Percentiles rank a stretch among this genome's conserved stretches.
These are phyloP conservation scores for Cairina moschata DNA, from an alignment of 2,113 vertebrate species.

Conservation along the genomic window DNA sequence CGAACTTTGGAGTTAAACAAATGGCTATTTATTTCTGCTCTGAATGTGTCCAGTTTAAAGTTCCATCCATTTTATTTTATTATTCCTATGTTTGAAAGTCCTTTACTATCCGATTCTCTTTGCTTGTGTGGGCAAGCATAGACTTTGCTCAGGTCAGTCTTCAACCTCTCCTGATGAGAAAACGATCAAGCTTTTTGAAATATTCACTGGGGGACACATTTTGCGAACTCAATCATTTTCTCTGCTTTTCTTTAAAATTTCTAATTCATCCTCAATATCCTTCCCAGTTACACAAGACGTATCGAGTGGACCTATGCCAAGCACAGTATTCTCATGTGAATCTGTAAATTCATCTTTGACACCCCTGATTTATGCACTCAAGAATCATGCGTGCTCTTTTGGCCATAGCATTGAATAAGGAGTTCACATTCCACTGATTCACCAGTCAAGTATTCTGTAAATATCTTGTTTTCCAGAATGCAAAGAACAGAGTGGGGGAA, in stretches of 20 bases:
- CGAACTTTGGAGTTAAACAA: constrained; percentile 66
- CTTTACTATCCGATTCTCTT: background rate
- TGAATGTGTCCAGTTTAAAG: constrained; percentile 49
- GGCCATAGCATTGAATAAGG: background rate
- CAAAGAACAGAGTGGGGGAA: background rate
- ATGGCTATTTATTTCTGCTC: constrained; percentile 52
- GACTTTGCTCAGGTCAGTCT: constrained; percentile 2
- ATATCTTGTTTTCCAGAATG: fast-evolving
- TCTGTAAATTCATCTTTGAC: background rate
- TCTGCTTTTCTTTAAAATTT: background rate
- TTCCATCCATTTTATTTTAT: constrained; percentile 41
- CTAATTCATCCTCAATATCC: background rate
- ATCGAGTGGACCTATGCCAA: background rate
- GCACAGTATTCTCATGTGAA: background rate
- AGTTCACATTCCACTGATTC: background rate
- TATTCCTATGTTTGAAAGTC: constrained; percentile 38
- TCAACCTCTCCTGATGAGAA: constrained; percentile 13
- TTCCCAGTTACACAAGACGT: background rate
- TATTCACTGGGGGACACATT: background rate
- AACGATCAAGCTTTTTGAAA: background rate
- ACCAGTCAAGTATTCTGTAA: background rate
- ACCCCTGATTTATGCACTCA: background rate
- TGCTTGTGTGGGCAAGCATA: constrained; percentile 19
- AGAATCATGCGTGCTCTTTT: background rate
- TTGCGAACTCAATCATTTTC: background rate